Conservation (phyloP, 2,888 invertebrate genomes). For the Apodemia mormo region DNA sequence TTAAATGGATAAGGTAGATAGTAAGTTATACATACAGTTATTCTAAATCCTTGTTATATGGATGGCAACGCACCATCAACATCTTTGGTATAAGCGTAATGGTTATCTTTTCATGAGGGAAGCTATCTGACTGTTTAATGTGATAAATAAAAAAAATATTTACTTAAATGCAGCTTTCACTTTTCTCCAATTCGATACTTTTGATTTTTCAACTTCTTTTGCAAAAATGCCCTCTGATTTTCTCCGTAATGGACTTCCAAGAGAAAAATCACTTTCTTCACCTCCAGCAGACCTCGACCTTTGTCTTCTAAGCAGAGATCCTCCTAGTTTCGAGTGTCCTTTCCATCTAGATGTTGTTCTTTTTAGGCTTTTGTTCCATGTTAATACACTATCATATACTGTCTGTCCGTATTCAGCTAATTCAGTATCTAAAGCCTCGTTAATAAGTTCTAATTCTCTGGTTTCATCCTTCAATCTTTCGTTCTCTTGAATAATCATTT, state of each 20-base stretch:
- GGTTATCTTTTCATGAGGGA: too few relatives aligned
- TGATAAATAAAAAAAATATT: slow-evolving; percentile 59
- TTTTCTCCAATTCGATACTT: slow-evolving; percentile 93
- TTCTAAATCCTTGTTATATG: too few relatives aligned
- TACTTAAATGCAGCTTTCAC: slow-evolving; percentile 94
- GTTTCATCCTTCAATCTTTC: slow-evolving; percentile 60
- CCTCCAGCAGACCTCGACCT: slow-evolving; percentile 86
- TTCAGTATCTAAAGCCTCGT: slow-evolving; percentile 79
- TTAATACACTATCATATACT: slow-evolving; percentile 84
- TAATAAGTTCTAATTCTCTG: slow-evolving; percentile 64
- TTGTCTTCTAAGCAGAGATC: slow-evolving; percentile 80
- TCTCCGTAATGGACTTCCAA: slow-evolving; percentile 63
- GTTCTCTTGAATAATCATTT: slow-evolving; percentile 70
- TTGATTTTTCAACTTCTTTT: slow-evolving; percentile 78
- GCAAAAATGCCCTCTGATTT: slow-evolving; percentile 66
- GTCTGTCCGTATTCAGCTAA: slow-evolving; percentile 83
- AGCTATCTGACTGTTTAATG: too few relatives aligned
- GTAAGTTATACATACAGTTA: too few relatives aligned
- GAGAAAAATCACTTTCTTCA: slow-evolving; percentile 77
- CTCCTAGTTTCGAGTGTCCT: slow-evolving; percentile 67
- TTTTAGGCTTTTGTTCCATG: slow-evolving; percentile 76
- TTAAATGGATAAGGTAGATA: too few relatives aligned
- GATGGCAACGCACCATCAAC: too few relatives aligned
- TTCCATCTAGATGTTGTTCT: slow-evolving; percentile 77
- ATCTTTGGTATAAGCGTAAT: too few relatives aligned